Evolutionary conservation across 2,888 invertebrate species (phyloP).

Genomic region (Campoletis raptor): DNA sequence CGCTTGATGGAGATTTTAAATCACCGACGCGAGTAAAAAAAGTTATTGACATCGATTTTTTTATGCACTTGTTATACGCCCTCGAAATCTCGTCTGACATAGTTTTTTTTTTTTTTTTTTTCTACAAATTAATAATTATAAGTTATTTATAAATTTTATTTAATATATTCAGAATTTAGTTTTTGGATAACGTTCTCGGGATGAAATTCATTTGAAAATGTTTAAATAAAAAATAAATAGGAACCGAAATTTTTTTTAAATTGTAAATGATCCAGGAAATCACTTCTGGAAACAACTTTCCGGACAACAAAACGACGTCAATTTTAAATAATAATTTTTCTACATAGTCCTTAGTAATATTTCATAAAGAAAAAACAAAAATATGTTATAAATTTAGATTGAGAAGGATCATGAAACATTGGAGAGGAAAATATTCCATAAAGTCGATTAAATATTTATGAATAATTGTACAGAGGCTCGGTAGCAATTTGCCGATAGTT

Average conservation of each 20-base stretch:
- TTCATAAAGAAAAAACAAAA: not conserved
- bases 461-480: not conserved
- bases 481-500: not conserved
- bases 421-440: not conserved
- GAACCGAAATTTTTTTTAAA: no score
- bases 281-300: no score
- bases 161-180: not conserved
- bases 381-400: not conserved
- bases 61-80: not conserved
- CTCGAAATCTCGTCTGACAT: not conserved
- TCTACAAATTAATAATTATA: not conserved
- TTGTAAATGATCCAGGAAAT: no score
- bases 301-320: no score
- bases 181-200: not conserved
- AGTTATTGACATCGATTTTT: constrained; percentile 28
- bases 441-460: not conserved
- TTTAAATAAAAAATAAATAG: no score
- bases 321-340: no score
- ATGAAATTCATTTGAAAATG: not conserved
- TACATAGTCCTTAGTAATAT: not conserved
- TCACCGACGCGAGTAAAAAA: constrained; percentile 7
- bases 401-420: not conserved
- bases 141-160: not conserved
- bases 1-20: constrained; percentile 29
- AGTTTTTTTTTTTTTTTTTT: not conserved